These are phyloP conservation scores for Ageneiosus marmoratus DNA, from an alignment of 2,113 vertebrate species.

Conservation along the genomic window DNA sequence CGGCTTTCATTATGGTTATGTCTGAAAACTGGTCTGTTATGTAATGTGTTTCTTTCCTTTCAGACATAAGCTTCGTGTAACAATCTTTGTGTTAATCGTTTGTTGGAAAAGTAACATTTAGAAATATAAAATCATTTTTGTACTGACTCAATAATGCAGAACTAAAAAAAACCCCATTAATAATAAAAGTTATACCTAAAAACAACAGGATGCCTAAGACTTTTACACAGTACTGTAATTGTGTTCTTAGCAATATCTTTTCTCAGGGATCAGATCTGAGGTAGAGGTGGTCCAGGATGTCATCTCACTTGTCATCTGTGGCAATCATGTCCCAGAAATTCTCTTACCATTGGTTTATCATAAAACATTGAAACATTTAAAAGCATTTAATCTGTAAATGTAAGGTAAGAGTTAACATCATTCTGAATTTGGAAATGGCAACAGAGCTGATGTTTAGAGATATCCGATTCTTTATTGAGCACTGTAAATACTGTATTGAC, in stretches of 20 bases:
- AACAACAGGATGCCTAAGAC: too few relatives aligned
- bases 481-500: background rate
- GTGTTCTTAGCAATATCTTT: background rate
- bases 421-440: background rate
- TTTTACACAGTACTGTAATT: too few relatives aligned
- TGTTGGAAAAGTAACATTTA: too few relatives aligned
- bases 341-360: background rate
- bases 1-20: too few relatives aligned
- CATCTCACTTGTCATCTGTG: background rate
- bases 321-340: background rate
- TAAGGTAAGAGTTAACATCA: background rate
- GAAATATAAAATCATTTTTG: too few relatives aligned
- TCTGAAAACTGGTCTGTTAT: too few relatives aligned
- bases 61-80: too few relatives aligned
- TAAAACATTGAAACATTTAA: background rate
- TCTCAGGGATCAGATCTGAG: background rate
- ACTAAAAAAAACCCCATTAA: too few relatives aligned
- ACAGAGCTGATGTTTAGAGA: background rate
- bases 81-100: too few relatives aligned
- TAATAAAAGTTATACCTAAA: too few relatives aligned
- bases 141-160: too few relatives aligned
- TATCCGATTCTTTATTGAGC: background rate
- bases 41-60: too few relatives aligned
- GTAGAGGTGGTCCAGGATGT: background rate
- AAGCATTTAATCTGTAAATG: background rate